Conservation (phyloP, 2,797 vertebrate genomes). For the Chelon labrosus region DNA sequence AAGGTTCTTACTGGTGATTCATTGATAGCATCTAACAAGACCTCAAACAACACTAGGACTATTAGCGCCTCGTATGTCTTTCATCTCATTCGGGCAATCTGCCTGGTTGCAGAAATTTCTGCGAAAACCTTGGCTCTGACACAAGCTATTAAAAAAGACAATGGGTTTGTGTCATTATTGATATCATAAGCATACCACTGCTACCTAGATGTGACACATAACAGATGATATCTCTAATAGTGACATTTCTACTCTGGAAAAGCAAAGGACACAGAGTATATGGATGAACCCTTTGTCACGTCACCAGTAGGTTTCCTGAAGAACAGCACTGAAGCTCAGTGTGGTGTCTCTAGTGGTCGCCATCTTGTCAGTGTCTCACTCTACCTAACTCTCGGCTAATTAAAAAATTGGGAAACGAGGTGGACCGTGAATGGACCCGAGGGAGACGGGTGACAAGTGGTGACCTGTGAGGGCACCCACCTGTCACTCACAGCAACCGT, state of each 20-base stretch:
- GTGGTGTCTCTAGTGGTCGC: no score
- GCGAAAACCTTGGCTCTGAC: conserved; percentile 33
- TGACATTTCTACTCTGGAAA: neutral
- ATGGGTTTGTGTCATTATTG: conserved; percentile 12
- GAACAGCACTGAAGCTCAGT: no score
- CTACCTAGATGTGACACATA: neutral
- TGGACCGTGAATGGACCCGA: no score
- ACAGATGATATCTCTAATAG: neutral
- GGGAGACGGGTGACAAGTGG: no score
- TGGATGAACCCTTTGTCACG: no score
- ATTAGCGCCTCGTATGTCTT: conserved; percentile 38
- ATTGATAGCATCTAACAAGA: conserved; percentile 28
- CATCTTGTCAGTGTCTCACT: no score
- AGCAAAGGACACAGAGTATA: no score
- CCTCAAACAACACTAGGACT: conserved; percentile 31
- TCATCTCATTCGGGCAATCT: conserved; percentile 40
- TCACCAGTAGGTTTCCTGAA: no score
- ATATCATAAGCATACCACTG: neutral
- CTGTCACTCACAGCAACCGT: no score
- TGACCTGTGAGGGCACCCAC: no score
- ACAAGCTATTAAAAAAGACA: conserved; percentile 10
- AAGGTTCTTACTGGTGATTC: conserved; percentile 37
- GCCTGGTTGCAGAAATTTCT: conserved; percentile 22
- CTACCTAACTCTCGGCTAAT: no score
- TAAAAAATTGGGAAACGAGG: no score